Evolutionary conservation across 2,113 vertebrate genomes (phyloP).

Genomic region (human (Homo sapiens)): DNA sequence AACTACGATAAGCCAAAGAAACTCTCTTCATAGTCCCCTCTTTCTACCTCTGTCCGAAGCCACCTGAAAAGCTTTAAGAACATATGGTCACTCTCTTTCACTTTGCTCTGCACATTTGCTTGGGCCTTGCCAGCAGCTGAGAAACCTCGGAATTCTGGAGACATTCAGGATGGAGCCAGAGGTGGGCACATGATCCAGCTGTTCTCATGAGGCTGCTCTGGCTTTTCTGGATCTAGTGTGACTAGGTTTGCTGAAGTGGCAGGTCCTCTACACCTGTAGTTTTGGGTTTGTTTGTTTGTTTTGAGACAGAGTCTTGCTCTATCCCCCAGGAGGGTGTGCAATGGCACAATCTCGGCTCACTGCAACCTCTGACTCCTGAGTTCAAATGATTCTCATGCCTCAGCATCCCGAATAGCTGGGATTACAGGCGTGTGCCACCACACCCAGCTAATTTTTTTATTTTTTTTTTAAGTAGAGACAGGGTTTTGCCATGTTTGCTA

Average conservation of each 20-base stretch:
- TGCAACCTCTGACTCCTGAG: too few species aligned
- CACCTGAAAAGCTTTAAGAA: fast-evolving
- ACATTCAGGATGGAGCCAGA: background rate
- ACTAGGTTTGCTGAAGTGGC: background rate
- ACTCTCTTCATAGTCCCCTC: background rate
- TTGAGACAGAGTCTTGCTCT: too few species aligned
- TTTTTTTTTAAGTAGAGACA: too few species aligned
- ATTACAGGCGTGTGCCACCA: too few species aligned
- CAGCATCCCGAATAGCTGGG: too few species aligned
- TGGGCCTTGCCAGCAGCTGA: background rate
- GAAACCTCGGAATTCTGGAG: background rate
- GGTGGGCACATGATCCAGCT: fast-evolving
- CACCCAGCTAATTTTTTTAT: too few species aligned
- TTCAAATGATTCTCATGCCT: too few species aligned
- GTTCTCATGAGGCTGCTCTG: background rate
- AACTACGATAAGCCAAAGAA: background rate
- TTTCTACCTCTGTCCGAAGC: background rate
- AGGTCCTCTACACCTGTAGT: fast-evolving
- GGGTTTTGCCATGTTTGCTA: too few species aligned
- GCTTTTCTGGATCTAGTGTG: fast-evolving
- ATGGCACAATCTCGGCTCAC: too few species aligned
- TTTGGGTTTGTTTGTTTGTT: background rate
- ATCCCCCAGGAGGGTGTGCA: too few species aligned
- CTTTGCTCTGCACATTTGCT: background rate
- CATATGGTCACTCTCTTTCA: background rate